Conservation (phyloP, 2,888 invertebrate genomes). For the Resseliella maxima region DNA sequence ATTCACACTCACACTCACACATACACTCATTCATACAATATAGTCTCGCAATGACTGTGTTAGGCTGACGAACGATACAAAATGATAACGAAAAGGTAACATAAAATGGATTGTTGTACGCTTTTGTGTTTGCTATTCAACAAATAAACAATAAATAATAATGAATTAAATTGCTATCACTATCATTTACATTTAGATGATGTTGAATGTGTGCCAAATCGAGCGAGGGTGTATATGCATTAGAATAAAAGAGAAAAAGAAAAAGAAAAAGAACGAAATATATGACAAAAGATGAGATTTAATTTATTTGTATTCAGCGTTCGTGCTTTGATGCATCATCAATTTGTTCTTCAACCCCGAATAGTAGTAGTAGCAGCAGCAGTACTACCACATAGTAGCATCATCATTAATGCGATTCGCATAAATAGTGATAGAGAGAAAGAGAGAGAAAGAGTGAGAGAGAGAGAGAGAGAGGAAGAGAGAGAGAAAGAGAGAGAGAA, state of each 20-base stretch:
- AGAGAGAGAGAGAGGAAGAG: neutral
- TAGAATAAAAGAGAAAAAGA: neutral
- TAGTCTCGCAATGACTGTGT: no score
- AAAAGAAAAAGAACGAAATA: no score
- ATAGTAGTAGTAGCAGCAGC: no score
- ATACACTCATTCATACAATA: no score
- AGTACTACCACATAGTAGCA: neutral
- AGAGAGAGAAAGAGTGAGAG: neutral
- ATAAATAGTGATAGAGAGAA: neutral
- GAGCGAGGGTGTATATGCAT: neutral
- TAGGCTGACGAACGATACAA: neutral
- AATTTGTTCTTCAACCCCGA: constrained; percentile 11
- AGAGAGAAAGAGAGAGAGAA: neutral
- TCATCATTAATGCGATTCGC: neutral
- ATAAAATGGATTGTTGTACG: neutral
- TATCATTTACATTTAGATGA: constrained; percentile 41
- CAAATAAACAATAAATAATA: constrained; percentile 53
- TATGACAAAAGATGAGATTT: neutral
- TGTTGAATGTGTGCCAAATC: neutral
- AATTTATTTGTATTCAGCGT: constrained; percentile 45
- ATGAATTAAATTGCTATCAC: constrained; percentile 37
- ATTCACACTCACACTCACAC: no score
- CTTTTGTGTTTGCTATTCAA: neutral
- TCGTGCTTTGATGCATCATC: constrained; percentile 47
- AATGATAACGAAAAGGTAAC: neutral